Evolutionary conservation across 2,888 invertebrate species (phyloP).

Genomic region (Conomelus anceps): DNA sequence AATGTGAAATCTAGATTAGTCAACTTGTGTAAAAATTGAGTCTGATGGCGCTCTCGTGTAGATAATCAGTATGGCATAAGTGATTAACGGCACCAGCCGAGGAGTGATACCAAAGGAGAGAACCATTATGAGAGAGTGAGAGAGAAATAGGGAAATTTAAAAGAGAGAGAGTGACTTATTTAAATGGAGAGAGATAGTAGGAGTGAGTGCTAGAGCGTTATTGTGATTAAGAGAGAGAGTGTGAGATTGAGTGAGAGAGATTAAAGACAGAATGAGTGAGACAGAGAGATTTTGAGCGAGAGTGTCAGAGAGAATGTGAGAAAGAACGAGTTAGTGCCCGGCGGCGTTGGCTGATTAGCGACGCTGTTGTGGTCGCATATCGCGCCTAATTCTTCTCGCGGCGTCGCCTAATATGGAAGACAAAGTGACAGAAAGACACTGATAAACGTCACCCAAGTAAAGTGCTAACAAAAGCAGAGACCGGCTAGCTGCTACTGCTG

Average conservation of each 20-base stretch:
- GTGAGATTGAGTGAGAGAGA: slow-evolving; percentile 34
- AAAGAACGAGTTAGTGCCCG: neutral
- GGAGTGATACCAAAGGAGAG: neutral
- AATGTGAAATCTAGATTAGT: neutral
- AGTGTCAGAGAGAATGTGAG: slow-evolving; percentile 24
- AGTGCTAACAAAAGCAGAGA: neutral
- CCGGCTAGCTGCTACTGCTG: neutral
- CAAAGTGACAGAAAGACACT: neutral
- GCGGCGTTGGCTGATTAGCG: neutral
- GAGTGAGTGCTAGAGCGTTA: slow-evolving; percentile 21
- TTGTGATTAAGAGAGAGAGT: slow-evolving; percentile 26
- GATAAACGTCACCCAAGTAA: neutral
- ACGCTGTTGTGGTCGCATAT: neutral
- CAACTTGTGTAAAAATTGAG: neutral
- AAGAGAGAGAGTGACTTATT: neutral
- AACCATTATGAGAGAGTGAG: neutral
- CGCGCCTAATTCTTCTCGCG: neutral
- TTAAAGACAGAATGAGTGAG: slow-evolving; percentile 29
- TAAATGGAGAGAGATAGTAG: neutral
- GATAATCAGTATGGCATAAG: neutral
- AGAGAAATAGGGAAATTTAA: slow-evolving; percentile 22
- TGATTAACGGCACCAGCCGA: neutral
- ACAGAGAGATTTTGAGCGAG: slow-evolving; percentile 30
- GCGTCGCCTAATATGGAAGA: neutral
- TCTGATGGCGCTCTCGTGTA: neutral